These are phyloP conservation scores for Synergus laeviventris DNA, from an alignment of 2,888 invertebrate genomes.

Conservation along the genomic window DNA sequence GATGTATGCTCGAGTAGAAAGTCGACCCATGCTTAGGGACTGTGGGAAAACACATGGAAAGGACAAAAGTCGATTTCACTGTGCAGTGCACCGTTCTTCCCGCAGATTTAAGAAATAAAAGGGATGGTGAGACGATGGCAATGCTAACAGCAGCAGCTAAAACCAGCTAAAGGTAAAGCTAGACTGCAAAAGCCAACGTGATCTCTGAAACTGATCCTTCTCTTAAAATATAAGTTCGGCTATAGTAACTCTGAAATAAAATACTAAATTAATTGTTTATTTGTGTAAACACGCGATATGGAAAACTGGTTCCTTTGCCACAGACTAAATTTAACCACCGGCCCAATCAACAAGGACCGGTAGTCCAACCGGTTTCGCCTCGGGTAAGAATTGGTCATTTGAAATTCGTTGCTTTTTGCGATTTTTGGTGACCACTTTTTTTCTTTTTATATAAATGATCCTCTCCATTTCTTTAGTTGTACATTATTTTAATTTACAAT, in stretches of 20 bases:
- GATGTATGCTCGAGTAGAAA: constrained; percentile 5
- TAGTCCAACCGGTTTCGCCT: constrained; percentile 31
- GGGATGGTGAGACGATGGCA: neutral
- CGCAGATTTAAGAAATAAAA: constrained; percentile 1
- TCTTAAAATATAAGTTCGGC: neutral
- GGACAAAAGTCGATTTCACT: constrained; percentile 19
- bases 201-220: constrained; percentile 1
- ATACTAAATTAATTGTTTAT: constrained; percentile 10
- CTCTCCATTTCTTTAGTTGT: neutral
- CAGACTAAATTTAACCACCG: constrained; percentile 28
- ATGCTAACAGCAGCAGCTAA: neutral
- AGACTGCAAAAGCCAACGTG: neutral
- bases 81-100: neutral
- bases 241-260: neutral
- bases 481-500: neutral
- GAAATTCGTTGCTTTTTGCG: constrained; percentile 25
- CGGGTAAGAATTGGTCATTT: constrained; percentile 30
- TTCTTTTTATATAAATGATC: neutral
- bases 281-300: constrained; percentile 14
- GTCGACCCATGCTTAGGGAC: constrained; percentile 4
- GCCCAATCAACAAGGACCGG: constrained; percentile 29
- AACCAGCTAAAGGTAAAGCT: neutral
- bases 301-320: constrained; percentile 3
- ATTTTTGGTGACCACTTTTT: neutral
- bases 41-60: constrained; percentile 14